Evolutionary conservation across 1,140 invertebrate species (phyloP), one percentile per base, ranked within the genome.

Genomic region (Dufourea novaeangliae): DNA sequence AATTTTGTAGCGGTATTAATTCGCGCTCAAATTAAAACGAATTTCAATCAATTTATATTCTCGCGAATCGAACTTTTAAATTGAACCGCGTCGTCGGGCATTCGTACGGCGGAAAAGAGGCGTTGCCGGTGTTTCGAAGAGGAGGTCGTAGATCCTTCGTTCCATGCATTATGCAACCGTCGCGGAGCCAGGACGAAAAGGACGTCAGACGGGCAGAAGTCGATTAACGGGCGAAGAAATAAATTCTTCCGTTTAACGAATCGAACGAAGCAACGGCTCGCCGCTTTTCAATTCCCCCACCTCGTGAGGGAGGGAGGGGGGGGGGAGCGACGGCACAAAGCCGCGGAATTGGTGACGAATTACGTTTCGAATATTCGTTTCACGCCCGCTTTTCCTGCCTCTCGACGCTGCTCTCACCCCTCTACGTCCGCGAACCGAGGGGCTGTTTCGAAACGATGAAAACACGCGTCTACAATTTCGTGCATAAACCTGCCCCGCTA

Each of bases 361-460:
- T 82, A 78, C 73, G 46, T 64, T 50, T 59, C 73, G 34, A 59
- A 70, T 66, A 68, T 71, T 72, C 59, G 41, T 57, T 68, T 68
- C 57, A 52, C 57, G 29, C 39, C 59, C 22, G 62, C 50, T 50
- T 34, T 79, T 68, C 20, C n/a, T 71, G 37, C 66, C 27, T 44
- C 73, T 66, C 73, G 57, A 17, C 54, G 7, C 34, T 6, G 44
- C n/a, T 39, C 46, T 56, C 50, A n/a, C 22, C 32, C 6, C 34
- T 29, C 39, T 22, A 62, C 59, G 29, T 10, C 17, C 14, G 54
- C 27, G 54, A 57, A 56, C 11, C 5, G 14, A 4, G 29, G 17
- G 22, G 14, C 22, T 1, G 17, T 56, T 63, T 29, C 8, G 7
- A 7, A n/a, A n/a, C 27, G 37, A 34, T 2, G 17, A 27, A 61